Conservation (phyloP, 2,797 vertebrate species). For the Triplophysa bombifrons region DNA sequence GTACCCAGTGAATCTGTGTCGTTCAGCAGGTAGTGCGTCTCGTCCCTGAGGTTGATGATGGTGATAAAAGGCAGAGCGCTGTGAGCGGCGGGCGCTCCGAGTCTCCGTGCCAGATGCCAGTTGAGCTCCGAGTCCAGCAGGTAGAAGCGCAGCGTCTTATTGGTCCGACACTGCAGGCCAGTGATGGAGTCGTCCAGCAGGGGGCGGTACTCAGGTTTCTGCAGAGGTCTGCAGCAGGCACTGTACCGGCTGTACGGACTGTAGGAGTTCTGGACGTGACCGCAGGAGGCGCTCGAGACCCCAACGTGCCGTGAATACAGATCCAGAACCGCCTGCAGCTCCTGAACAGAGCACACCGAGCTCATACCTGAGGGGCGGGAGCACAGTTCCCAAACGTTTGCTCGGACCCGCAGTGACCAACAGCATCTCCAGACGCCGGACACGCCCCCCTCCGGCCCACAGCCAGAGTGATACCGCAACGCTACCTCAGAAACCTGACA, state of each 20-base stretch:
- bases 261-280: conserved; percentile 82
- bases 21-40: conserved; percentile 89
- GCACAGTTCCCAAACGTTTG: conserved; percentile 87
- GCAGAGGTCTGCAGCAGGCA: conserved; percentile 86
- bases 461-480: conserved; percentile 89
- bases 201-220: background rate
- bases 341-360: conserved; percentile 75
- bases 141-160: conserved; percentile 95
- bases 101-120: conserved; percentile 87
- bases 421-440: conserved; percentile 76
- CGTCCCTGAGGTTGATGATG: conserved; percentile 90
- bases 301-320: conserved; percentile 77
- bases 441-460: conserved; percentile 41
- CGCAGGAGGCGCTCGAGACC: conserved; percentile 70
- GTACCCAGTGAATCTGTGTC: conserved; percentile 85
- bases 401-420: conserved; percentile 77
- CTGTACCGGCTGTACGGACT: conserved; percentile 86
- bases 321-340: conserved; percentile 75
- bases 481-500: conserved; percentile 87
- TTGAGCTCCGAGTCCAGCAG: conserved; percentile 88
- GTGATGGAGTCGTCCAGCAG: conserved; percentile 70
- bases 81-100: conserved; percentile 79
- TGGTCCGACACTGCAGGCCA: conserved; percentile 91
- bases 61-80: conserved; percentile 79
- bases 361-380: conserved; percentile 69